These are phyloP conservation scores for Halcyon leucocephala DNA, from an alignment of 2,797 vertebrate species.

Conservation along the genomic window DNA sequence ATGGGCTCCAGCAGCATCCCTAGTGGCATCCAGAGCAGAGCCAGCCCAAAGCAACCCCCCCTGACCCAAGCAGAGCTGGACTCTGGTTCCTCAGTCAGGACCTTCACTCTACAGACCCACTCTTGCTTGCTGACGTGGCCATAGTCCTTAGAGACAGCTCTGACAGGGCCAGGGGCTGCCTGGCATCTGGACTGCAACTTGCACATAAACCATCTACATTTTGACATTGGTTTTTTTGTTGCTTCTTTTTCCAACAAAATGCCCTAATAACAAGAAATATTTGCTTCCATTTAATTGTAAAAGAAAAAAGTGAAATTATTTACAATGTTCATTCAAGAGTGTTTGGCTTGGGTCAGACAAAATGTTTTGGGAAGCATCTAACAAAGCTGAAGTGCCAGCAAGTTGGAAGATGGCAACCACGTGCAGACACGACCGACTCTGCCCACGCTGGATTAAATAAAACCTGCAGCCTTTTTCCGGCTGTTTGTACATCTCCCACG, in stretches of 20 bases:
- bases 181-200: neutral
- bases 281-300: neutral
- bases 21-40: neutral
- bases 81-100: neutral
- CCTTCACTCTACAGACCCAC: fast-evolving
- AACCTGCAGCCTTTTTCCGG: neutral
- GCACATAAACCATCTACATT: fast-evolving
- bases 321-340: neutral
- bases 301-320: neutral
- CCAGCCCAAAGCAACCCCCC: neutral
- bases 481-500: neutral
- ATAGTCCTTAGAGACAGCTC: neutral
- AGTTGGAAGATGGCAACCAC: fast-evolving
- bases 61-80: neutral
- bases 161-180: neutral
- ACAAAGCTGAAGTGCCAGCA: neutral
- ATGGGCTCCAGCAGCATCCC: neutral
- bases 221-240: fast-evolving
- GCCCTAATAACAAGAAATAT: neutral
- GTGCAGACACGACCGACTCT: fast-evolving
- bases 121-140: fast-evolving
- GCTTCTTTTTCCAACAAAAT: neutral
- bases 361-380: neutral
- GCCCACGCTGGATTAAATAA: fast-evolving
- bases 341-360: neutral